Conservation (phyloP, 2,888 invertebrate genomes). For the Eurytoma californica region DNA sequence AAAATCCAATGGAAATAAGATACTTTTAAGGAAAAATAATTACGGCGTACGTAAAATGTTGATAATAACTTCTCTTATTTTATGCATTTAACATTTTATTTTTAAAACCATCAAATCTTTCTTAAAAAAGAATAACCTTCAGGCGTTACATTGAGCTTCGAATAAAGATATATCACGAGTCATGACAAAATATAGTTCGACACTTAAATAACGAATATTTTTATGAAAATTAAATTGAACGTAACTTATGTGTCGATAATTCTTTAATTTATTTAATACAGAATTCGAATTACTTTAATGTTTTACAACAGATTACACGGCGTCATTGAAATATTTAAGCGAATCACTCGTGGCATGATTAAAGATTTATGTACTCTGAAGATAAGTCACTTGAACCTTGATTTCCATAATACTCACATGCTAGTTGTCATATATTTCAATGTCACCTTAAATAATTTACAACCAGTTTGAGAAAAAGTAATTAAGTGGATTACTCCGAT, state of each 20-base stretch:
- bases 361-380: constrained; percentile 37
- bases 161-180: background rate
- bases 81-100: too few relatives aligned
- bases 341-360: constrained; percentile 33
- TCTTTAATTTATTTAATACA: background rate
- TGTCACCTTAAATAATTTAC: constrained; percentile 31
- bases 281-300: background rate
- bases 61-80: too few relatives aligned
- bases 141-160: too few relatives aligned
- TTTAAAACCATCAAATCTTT: too few relatives aligned
- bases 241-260: background rate
- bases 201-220: background rate
- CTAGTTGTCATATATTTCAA: constrained; percentile 37
- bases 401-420: constrained; percentile 37
- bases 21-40: too few relatives aligned
- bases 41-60: too few relatives aligned
- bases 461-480: constrained; percentile 14
- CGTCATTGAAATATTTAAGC: constrained; percentile 18
- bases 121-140: too few relatives aligned
- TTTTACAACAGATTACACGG: constrained; percentile 7
- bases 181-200: background rate
- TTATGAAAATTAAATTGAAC: background rate
- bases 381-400: constrained; percentile 32
- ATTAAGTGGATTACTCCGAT: constrained; percentile 17
- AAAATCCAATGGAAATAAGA: too few relatives aligned